Conservation (phyloP, 2,797 vertebrate species). For the Chrosomus eos region DNA sequence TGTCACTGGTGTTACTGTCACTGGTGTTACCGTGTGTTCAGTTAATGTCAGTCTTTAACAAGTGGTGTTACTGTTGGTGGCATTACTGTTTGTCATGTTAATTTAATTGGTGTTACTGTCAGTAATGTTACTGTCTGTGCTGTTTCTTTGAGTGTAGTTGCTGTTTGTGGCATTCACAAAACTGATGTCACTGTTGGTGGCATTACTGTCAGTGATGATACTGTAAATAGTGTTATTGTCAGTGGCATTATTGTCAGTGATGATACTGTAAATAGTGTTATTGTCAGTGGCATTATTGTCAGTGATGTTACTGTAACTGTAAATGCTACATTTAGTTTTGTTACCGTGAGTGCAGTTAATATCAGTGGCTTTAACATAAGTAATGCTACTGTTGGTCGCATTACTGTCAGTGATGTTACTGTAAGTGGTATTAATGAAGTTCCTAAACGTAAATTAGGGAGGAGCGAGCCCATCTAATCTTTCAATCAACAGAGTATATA, state of each 20-base stretch:
- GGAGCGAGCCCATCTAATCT: no score
- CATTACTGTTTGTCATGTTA: neutral
- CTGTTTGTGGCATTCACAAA: neutral
- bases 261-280: no score
- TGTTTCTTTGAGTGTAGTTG: neutral
- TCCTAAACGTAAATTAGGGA: no score
- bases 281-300: neutral
- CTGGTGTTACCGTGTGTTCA: accelerated
- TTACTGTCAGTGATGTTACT: neutral
- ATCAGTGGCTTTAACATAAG: neutral
- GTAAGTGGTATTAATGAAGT: neutral
- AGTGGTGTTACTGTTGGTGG: neutral
- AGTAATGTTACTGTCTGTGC: neutral
- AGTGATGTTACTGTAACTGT: neutral
- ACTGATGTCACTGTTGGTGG: neutral
- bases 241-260: no score
- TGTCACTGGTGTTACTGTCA: neutral
- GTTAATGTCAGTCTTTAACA: neutral
- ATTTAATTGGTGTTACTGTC: neutral
- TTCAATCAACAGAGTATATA: no score
- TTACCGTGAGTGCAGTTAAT: neutral
- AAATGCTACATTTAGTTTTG: neutral
- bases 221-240: no score
- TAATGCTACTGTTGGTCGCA: neutral
- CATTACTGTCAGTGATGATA: no score